A percentile compares a stretch with the other conserved stretches of the same genome.
phyloP scores from a whole-genome alignment of 2,888 invertebrate genomes.

The Dioctria linearis region DNA sequence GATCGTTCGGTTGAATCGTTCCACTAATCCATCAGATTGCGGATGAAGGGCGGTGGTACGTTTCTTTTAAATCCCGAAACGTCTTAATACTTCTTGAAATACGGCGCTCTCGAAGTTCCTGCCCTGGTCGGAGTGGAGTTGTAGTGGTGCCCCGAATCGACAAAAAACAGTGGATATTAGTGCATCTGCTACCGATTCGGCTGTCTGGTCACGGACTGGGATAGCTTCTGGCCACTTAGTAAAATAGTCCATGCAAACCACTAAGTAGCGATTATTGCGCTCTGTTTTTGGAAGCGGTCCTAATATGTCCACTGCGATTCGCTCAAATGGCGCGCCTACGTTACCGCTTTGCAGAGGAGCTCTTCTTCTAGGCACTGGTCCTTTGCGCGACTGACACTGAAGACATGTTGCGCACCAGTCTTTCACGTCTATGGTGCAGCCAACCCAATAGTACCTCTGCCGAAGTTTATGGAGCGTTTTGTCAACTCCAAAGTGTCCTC shows the following conservation, averaged over 20 bases:
- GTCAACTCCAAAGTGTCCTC: background rate
- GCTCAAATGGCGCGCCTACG: background rate
- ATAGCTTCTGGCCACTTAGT: background rate
- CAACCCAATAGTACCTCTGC: background rate
- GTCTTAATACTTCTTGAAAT: background rate
- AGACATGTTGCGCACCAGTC: background rate
- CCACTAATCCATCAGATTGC: no score
- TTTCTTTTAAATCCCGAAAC: slow-evolving; percentile 50
- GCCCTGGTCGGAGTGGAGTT: background rate
- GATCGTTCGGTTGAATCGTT: no score
- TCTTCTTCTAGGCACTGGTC: background rate
- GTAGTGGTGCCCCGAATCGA: background rate
- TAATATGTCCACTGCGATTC: background rate
- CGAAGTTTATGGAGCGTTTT: background rate
- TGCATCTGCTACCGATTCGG: background rate
- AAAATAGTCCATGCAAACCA: background rate
- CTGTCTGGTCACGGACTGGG: background rate
- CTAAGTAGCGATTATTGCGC: background rate
- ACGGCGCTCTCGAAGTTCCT: background rate
- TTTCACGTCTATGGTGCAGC: background rate
- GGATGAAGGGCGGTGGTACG: slow-evolving; percentile 60
- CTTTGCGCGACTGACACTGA: background rate
- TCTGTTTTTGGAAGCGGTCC: background rate
- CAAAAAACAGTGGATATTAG: background rate
- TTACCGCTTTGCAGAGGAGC: background rate